phyloP scores from a whole-genome alignment of 1,140 invertebrate species.

The Drosophila insularis region DNA sequence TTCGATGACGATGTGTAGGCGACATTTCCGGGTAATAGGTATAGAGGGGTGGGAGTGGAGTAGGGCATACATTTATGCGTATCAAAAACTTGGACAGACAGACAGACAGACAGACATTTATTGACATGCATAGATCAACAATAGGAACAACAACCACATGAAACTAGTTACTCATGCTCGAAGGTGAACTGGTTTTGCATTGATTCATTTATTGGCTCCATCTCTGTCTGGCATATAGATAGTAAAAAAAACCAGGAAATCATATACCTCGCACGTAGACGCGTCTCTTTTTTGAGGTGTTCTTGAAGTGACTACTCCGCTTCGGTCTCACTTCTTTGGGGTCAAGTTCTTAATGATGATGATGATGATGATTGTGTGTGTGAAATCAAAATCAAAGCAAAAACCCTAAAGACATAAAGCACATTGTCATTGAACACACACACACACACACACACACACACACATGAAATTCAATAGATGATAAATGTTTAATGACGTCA shows the following conservation, averaged over 20 bases:
- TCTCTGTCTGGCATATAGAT: no score
- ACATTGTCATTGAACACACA: background rate
- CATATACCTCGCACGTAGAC: slow-evolving; percentile 55
- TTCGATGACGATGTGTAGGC: slow-evolving; percentile 47
- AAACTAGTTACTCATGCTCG: slow-evolving; percentile 68
- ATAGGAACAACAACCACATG: slow-evolving; percentile 17
- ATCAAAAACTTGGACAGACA: background rate
- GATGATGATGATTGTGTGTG: slow-evolving; percentile 33
- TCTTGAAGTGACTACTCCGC: slow-evolving; percentile 39
- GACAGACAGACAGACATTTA: slow-evolving; percentile 31
- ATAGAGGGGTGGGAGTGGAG: background rate
- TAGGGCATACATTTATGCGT: background rate
- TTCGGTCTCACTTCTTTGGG: slow-evolving; percentile 35
- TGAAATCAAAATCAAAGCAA: slow-evolving; percentile 2
- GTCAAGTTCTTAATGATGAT: slow-evolving; percentile 67
- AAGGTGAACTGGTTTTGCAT: slow-evolving; percentile 78
- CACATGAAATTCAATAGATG: background rate
- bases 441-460: background rate
- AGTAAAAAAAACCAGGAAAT: slow-evolving; percentile 78
- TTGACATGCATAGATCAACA: slow-evolving; percentile 58
- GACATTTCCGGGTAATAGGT: slow-evolving; percentile 57
- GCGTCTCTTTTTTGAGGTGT: slow-evolving; percentile 29
- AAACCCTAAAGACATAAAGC: background rate
- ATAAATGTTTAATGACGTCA: slow-evolving; percentile 21
- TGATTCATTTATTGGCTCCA: slow-evolving; percentile 37